Conservation (phyloP, 2,797 vertebrate genomes). For the Tauraco hartlaubi region DNA sequence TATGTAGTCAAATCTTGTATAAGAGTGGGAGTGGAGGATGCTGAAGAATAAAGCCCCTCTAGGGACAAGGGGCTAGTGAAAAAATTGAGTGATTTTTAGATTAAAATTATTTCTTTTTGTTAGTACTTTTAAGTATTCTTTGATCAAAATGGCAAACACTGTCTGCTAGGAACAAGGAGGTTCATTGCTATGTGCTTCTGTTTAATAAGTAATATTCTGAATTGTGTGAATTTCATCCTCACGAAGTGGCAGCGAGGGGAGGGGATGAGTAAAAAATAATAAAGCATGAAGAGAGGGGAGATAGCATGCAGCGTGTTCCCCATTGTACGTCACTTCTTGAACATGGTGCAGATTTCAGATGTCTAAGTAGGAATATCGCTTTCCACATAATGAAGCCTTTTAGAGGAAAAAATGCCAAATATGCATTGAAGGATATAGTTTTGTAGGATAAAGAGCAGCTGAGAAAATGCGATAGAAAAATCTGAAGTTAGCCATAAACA, state of each 20-base stretch:
- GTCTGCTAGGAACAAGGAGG: background rate
- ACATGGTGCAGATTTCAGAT: background rate
- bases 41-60: background rate
- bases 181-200: background rate
- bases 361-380: background rate
- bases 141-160: background rate
- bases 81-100: conserved; percentile 13
- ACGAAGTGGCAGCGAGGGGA: background rate
- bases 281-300: background rate
- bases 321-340: background rate
- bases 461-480: conserved; percentile 6
- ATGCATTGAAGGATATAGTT: background rate
- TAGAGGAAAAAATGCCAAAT: background rate
- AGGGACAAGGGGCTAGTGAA: background rate
- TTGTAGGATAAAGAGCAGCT: background rate
- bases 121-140: background rate
- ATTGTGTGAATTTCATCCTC: background rate
- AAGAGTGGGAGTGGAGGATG: background rate
- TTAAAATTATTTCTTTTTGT: background rate
- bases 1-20: background rate
- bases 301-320: background rate
- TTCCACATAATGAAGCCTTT: background rate
- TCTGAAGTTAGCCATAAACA: background rate
- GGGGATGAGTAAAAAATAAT: background rate
- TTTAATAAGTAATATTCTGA: background rate